Conservation (phyloP, 2,888 invertebrate species). For the Mechanitis messenoides region DNA sequence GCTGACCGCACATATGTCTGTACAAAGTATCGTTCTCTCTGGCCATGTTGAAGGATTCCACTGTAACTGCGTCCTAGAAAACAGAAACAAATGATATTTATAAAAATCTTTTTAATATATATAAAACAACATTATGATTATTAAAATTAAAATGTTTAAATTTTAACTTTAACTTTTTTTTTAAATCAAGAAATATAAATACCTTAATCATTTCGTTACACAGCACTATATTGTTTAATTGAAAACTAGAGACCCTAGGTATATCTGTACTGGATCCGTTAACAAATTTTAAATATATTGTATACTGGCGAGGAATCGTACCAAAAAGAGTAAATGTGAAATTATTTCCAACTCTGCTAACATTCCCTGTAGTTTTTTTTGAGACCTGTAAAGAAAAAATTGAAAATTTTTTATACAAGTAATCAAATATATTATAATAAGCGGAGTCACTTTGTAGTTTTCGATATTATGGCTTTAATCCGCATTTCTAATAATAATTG, state of each 20-base stretch:
- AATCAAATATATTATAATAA: neutral
- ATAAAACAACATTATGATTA: too few species aligned
- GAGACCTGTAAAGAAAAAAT: neutral
- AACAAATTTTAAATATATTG: neutral
- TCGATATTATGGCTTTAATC: too few species aligned
- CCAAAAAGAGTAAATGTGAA: neutral
- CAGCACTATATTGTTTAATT: slow-evolving; percentile 52
- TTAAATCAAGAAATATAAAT: slow-evolving; percentile 10
- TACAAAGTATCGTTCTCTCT: slow-evolving; percentile 32
- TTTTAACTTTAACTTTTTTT: neutral
- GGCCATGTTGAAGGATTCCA: slow-evolving; percentile 44
- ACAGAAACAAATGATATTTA: neutral
- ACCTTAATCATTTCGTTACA: slow-evolving; percentile 59
- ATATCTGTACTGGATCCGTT: neutral
- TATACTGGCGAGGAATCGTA: slow-evolving; percentile 1
- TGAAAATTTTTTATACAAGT: too few species aligned
- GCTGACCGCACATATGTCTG: slow-evolving; percentile 55
- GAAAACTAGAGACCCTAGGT: slow-evolving; percentile 38
- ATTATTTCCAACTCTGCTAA: neutral
- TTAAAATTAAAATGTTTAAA: too few species aligned
- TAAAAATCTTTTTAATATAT: too few species aligned
- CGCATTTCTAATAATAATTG: too few species aligned
- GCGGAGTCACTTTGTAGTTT: too few species aligned
- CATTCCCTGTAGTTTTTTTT: neutral
- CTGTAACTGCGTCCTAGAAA: slow-evolving; percentile 45